These are phyloP conservation scores for Mesorhabditis belari DNA, from an alignment of 2,888 invertebrate genomes.

Conservation along the genomic window DNA sequence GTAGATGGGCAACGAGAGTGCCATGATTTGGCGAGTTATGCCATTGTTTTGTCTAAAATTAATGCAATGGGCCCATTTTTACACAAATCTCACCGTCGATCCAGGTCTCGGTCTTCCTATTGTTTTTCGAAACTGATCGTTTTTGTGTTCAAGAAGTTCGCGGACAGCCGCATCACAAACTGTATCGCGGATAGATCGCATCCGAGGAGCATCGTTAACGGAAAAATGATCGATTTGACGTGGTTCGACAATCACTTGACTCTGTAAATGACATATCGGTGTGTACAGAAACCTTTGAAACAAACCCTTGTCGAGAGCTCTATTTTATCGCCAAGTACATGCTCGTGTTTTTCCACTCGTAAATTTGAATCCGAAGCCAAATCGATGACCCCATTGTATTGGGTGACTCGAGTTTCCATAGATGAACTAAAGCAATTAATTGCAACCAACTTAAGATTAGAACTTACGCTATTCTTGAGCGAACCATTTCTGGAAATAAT, in stretches of 20 bases:
- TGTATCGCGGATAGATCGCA: background rate
- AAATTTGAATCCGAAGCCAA: slow-evolving; percentile 9
- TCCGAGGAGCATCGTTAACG: background rate
- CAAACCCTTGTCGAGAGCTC: background rate
- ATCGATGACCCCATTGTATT: slow-evolving; percentile 26
- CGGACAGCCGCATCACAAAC: background rate
- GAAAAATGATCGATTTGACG: too few relatives aligned
- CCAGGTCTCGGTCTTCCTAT: background rate
- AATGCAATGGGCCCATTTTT: background rate
- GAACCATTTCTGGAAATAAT: slow-evolving; percentile 19
- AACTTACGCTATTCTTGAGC: slow-evolving; percentile 7
- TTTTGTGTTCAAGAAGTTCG: background rate
- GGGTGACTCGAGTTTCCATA: slow-evolving; percentile 23
- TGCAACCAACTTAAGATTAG: background rate
- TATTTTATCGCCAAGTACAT: background rate
- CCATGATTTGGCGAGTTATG: background rate
- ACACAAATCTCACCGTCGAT: background rate
- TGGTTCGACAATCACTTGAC: background rate
- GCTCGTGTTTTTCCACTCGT: slow-evolving; percentile 2
- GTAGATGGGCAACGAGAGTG: background rate
- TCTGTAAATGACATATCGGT: background rate
- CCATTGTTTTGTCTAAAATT: background rate
- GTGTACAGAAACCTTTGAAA: background rate
- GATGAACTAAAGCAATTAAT: slow-evolving; percentile 11
- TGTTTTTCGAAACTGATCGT: background rate